Evolutionary conservation across 2,888 invertebrate genomes (phyloP).

Genomic region (Rhagophthalmus giganteus): DNA sequence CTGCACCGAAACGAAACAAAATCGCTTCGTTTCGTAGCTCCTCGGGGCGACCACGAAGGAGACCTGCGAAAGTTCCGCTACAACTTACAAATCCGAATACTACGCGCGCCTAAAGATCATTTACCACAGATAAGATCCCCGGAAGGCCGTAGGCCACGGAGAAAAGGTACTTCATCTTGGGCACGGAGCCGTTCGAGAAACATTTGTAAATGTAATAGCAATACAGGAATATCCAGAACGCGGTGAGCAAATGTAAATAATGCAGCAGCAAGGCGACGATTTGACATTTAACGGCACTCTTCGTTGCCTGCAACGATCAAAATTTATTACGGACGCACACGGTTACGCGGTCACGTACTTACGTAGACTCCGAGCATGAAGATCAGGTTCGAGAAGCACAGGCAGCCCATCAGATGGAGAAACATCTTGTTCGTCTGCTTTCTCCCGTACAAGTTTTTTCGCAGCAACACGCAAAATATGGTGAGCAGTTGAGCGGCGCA

Average conservation of each 20-base stretch:
- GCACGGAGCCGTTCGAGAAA: slow-evolving; percentile 55
- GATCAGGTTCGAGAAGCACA: slow-evolving; percentile 64
- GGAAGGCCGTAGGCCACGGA: slow-evolving; percentile 66
- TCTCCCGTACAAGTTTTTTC: slow-evolving; percentile 48
- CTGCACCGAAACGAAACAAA: slow-evolving; percentile 78
- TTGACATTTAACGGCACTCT: slow-evolving; percentile 65
- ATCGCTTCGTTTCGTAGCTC: slow-evolving; percentile 72
- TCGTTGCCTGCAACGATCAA: slow-evolving; percentile 65
- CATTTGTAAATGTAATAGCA: slow-evolving; percentile 66
- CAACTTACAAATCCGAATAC: slow-evolving; percentile 36
- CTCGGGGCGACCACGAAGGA: slow-evolving; percentile 69
- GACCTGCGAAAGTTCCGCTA: too few relatives aligned
- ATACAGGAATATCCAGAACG: slow-evolving; percentile 71
- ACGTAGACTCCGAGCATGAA: slow-evolving; percentile 70
- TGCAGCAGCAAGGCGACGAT: slow-evolving; percentile 69
- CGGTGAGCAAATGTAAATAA: slow-evolving; percentile 69
- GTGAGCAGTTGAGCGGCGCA: slow-evolving; percentile 58
- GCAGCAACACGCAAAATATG: slow-evolving; percentile 54
- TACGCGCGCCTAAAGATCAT: slow-evolving; percentile 26
- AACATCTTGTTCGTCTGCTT: slow-evolving; percentile 60
- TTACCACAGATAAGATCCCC: slow-evolving; percentile 68
- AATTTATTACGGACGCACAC: too few relatives aligned
- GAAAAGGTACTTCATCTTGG: slow-evolving; percentile 64
- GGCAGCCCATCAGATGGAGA: slow-evolving; percentile 65
- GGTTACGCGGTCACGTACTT: too few relatives aligned